phyloP scores from a whole-genome alignment of 2,797 vertebrate species.

The Chiloscyllium punctatum region DNA sequence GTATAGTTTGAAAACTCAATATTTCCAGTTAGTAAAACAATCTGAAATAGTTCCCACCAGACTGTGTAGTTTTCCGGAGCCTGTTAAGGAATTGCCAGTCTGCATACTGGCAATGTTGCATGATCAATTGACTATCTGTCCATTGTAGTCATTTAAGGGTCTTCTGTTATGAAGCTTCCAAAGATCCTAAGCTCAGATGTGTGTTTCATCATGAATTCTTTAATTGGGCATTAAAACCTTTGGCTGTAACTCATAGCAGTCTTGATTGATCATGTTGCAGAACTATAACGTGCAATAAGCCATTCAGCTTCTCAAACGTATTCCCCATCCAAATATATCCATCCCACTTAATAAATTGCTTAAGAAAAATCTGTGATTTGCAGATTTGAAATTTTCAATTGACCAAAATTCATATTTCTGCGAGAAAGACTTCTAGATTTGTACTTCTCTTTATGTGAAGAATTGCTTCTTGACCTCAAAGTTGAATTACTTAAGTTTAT shows the following conservation, averaged over 20 bases:
- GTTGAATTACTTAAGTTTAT: background rate
- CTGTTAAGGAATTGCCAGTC: background rate
- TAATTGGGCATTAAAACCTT: background rate
- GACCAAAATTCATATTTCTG: background rate
- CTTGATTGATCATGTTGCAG: background rate
- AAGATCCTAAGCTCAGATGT: background rate
- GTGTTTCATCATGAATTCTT: background rate
- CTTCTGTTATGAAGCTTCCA: background rate
- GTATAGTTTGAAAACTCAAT: background rate
- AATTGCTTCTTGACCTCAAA: background rate
- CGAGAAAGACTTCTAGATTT: background rate
- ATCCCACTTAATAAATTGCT: background rate
- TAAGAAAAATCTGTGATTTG: background rate
- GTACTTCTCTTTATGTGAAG: background rate
- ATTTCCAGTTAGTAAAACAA: background rate
- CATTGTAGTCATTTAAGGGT: background rate
- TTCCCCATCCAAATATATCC: background rate
- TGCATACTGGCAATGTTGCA: background rate
- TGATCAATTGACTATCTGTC: background rate
- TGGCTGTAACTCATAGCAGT: background rate
- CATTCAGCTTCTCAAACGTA: background rate
- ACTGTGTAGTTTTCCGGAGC: background rate
- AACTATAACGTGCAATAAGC: background rate
- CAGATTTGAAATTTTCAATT: background rate
- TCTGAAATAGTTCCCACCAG: background rate